Percentiles rank a stretch among this genome's conserved stretches.
Evolutionary conservation across 2,797 vertebrate species (phyloP).

Genomic region (Eurystomus glaucurus): DNA sequence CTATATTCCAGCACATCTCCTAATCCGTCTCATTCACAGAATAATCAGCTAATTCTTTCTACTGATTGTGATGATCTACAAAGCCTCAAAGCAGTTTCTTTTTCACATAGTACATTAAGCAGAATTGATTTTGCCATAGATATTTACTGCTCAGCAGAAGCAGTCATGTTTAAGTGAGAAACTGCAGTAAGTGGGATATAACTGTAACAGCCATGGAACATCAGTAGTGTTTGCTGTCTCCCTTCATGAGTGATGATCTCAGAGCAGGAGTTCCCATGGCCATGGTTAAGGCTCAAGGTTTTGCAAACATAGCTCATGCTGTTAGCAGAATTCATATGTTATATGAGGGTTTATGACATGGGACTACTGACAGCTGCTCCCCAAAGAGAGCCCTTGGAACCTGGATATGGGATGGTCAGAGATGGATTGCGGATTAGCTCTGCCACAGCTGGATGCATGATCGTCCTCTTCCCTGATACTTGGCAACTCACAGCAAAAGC

Average conservation of each 20-base stretch:
- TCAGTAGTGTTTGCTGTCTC: not conserved
- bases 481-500: not conserved
- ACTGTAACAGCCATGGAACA: not conserved
- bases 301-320: not conserved
- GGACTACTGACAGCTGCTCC: not conserved
- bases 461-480: not conserved
- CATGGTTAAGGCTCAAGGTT: fast-evolving
- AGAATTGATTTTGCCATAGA: not conserved
- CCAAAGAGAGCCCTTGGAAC: not conserved
- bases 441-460: not conserved
- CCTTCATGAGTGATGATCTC: not conserved
- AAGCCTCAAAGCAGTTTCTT: not conserved
- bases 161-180: not conserved
- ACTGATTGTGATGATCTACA: not conserved
- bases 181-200: not conserved
- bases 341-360: not conserved
- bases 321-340: not conserved
- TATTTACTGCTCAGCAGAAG: not conserved
- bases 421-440: not conserved
- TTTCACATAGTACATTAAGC: not conserved
- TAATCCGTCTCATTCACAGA: constrained; percentile 34
- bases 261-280: not conserved
- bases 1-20: not conserved
- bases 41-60: constrained; percentile 16
- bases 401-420: not conserved